These are phyloP conservation scores for Mnemiopsis leidyi DNA, from an alignment of 37 sponge, comb jelly and placozoan genomes.

Conservation along the genomic window DNA sequence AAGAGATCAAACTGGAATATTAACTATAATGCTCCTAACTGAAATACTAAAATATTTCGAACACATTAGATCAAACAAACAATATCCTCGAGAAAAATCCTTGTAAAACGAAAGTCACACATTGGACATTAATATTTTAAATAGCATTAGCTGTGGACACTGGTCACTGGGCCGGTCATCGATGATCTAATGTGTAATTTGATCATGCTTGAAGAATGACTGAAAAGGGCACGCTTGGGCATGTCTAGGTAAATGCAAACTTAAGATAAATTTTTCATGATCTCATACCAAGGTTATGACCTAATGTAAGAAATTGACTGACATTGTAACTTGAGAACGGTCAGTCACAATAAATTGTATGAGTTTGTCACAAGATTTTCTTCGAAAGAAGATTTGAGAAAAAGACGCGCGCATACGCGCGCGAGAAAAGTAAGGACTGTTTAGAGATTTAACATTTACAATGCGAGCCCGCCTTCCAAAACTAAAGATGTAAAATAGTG, in stretches of 20 bases:
- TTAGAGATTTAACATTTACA: neutral
- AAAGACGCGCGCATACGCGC: neutral
- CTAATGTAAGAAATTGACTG: neutral
- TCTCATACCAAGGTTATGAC: neutral
- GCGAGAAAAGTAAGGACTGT: neutral
- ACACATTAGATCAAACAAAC: too few relatives aligned
- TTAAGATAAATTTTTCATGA: neutral
- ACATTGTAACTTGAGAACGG: neutral
- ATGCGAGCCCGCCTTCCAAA: neutral
- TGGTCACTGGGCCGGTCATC: neutral
- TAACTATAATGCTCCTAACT: too few relatives aligned
- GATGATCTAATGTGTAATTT: neutral
- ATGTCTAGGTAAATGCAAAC: neutral
- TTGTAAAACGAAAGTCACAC: too few relatives aligned
- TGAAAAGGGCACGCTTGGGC: neutral
- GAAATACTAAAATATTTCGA: too few relatives aligned
- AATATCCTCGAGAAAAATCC: too few relatives aligned
- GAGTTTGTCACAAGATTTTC: neutral
- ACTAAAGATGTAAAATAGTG: neutral
- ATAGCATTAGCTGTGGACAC: neutral
- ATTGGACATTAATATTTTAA: too few relatives aligned
- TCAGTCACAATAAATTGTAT: neutral
- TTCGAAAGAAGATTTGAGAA: neutral
- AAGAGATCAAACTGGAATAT: too few relatives aligned
- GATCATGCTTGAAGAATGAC: neutral